These are phyloP conservation scores for Aelia acuminata DNA, from an alignment of 2,888 invertebrate species.

Conservation along the genomic window DNA sequence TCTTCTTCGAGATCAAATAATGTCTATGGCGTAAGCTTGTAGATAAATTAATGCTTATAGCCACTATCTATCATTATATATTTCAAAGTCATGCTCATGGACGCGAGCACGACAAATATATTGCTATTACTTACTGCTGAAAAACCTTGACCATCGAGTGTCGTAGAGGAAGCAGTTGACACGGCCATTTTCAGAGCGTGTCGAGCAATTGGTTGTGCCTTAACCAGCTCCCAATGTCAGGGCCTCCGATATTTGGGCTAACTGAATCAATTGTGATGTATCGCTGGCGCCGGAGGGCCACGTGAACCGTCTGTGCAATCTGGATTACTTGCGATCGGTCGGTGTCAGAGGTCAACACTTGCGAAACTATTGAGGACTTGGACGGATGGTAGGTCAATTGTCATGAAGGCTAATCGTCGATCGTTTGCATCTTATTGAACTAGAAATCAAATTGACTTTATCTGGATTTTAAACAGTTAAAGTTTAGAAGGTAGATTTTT, in stretches of 20 bases:
- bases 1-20: too few relatives aligned
- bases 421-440: not conserved
- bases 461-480: not conserved
- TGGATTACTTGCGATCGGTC: too few relatives aligned
- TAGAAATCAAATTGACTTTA: not conserved
- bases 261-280: constrained; percentile 4
- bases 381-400: not conserved
- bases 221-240: not conserved
- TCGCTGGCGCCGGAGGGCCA: not conserved
- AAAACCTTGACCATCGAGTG: not conserved
- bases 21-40: too few relatives aligned
- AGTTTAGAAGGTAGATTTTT: too few relatives aligned
- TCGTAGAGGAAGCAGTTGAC: not conserved
- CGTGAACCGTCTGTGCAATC: not conserved
- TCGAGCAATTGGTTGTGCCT: not conserved
- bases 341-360: not conserved
- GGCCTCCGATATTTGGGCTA: not conserved
- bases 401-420: not conserved
- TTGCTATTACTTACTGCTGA: not conserved
- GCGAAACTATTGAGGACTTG: not conserved
- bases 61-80: not conserved
- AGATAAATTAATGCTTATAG: too few relatives aligned
- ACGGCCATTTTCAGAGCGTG: not conserved
- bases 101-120: not conserved
- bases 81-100: not conserved